A percentile compares a stretch with the other conserved stretches of the same genome.
phyloP scores from a whole-genome alignment of 1,140 invertebrate genomes.

The Ooceraea biroi region DNA sequence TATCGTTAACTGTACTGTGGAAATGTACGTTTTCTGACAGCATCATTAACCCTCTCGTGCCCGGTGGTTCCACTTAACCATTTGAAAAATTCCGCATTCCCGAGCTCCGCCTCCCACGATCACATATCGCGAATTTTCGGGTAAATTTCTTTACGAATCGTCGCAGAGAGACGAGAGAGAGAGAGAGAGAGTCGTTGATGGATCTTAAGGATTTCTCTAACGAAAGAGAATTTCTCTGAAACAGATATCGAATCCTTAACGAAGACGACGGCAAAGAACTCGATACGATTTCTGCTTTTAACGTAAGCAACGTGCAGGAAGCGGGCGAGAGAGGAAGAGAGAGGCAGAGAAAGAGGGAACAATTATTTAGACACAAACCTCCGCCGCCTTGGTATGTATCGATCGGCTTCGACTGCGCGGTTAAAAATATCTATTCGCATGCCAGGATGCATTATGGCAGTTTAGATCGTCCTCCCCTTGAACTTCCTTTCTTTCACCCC shows the following conservation, averaged over 20 bases:
- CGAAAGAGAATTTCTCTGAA: neutral
- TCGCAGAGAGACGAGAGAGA: too few relatives aligned
- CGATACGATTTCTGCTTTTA: conserved; percentile 20
- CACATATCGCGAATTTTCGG: neutral
- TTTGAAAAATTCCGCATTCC: neutral
- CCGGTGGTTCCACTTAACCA: neutral
- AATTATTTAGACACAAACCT: conserved; percentile 76
- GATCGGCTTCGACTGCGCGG: conserved; percentile 75
- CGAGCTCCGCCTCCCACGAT: neutral
- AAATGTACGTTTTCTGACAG: conserved; percentile 21
- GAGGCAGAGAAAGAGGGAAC: conserved; percentile 46
- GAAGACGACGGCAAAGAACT: conserved; percentile 19
- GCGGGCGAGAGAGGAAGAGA: too few relatives aligned
- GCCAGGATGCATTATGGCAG: conserved; percentile 74
- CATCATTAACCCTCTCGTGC: neutral
- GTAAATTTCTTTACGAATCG: neutral
- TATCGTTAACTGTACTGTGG: neutral
- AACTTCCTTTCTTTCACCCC: conserved; percentile 53
- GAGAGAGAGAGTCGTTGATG: too few relatives aligned
- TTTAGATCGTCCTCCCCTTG: conserved; percentile 71
- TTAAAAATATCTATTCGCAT: conserved; percentile 83
- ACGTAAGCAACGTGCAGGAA: too few relatives aligned
- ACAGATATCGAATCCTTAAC: conserved; percentile 1
- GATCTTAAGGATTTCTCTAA: neutral
- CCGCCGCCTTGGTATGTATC: conserved; percentile 69